These are phyloP conservation scores for Aphrophora alni DNA, from an alignment of 2,888 invertebrate species.

Conservation along the genomic window DNA sequence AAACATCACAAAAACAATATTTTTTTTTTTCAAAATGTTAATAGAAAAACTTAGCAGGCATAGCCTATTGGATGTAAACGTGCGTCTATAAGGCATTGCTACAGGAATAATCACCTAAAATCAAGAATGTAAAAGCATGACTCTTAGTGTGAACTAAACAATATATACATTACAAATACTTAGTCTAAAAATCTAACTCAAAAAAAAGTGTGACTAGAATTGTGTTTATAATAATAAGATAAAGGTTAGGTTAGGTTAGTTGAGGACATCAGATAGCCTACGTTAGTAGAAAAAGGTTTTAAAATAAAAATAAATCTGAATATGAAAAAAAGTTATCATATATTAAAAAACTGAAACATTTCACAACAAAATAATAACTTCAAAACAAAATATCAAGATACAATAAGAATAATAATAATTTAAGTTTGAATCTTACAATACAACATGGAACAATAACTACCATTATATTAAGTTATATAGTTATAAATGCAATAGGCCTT, in stretches of 20 bases:
- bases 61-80: background rate
- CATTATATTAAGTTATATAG: background rate
- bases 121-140: background rate
- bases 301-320: conserved; percentile 29
- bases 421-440: conserved; percentile 32
- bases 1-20: background rate
- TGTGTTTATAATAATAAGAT: conserved; percentile 17
- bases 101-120: background rate
- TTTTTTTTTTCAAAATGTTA: background rate
- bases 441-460: conserved; percentile 38
- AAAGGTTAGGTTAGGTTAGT: conserved; percentile 36
- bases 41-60: background rate
- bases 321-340: conserved; percentile 39
- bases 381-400: conserved; percentile 40
- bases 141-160: background rate
- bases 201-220: conserved; percentile 25
- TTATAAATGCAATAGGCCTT: background rate
- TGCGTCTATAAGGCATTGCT: background rate
- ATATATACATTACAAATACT: background rate
- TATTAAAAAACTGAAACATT: conserved; percentile 42
- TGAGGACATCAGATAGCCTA: conserved; percentile 39
- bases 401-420: conserved; percentile 41
- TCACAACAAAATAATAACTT: conserved; percentile 42
- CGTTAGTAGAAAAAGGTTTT: conserved; percentile 31
- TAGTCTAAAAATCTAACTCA: background rate